Evolutionary conservation across 2,113 vertebrate species (phyloP), one percentile per base, ranked within the genome.

Genomic region (Oreochromis tanganicae): DNA sequence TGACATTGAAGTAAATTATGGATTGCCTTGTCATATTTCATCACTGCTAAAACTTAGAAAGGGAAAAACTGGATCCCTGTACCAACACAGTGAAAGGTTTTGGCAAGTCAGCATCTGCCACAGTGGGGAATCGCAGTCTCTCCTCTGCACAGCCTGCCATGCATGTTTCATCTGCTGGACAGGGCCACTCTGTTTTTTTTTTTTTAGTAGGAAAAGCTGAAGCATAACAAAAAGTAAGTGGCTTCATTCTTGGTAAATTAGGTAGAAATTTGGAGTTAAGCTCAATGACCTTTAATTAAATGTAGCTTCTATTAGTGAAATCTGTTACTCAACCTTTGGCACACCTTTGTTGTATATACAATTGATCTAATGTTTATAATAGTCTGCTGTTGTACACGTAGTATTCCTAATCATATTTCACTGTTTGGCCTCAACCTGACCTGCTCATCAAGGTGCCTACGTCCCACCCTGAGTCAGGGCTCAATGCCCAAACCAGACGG

Each of bases 11-110:
- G 81, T 79, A 82, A 88, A 87, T 83, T 24, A 78, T 38, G 84
- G 38, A 85, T 87, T 66, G 43, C 63, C 63, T 24, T 86, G 87
- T 93, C 94, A 85, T 68, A 89, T 92, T 91, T 92, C 68, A 89
- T 82, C 82, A 82, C 59, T 71, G 32, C 57, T 84, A 46, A 71
- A 88, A 82, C 61, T 55, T 21, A 36, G 63, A 85, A 92, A 57
- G 56, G 29, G 50, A 84, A 85, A 84, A 91, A 61, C 13, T 88
- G 79, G 81, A 92, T 73, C 29, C n/a, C 5, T 21, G 36, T 24
- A 80, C 82, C 48, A 50, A 34, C 55, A n/a, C 52, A n/a, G 84
- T 85, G 79, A 86, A 55, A 13, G 80, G 79, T 87, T 90, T 82
- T 83, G 86, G 81, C 82, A 81, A 21, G 63, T 27, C 3, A 0